Evolutionary conservation across 2,888 invertebrate genomes (phyloP), one percentile per base, ranked within the genome.

Genomic region (Silvanus unidentatus): DNA sequence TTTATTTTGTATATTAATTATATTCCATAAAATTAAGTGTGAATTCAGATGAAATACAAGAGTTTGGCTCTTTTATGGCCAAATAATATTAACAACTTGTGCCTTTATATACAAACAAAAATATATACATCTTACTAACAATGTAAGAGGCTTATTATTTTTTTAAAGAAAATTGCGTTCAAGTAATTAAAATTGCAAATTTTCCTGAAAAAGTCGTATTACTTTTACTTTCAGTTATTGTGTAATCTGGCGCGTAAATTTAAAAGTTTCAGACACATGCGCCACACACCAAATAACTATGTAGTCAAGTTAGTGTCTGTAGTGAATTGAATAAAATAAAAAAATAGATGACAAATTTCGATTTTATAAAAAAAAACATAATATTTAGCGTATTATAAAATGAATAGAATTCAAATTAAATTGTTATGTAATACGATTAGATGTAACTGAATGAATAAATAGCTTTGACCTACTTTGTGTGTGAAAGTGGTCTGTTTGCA

Each of bases 401-500:
- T 22, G 22, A 22, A 22, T 22, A 22, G 22, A 22, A 22, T 22
- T 22, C 22, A 22, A 22, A 22, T 22, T 22, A 22, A 22, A 22
- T 22, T 5, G 54, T 65, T 64, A 61, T 56, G 59, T 57, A 63
- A 64, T 47, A 43, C 48, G 49, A 52, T 59, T 58, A 60, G 56
- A 58, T 56, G 54, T 55, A 52, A 55, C 55, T 52, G 55, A 59
- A 59, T 61, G 55, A 53, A 59, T 60, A 61, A 63, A 58, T 58
- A 60, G 53, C 54, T 57, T 52, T 66, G 67, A 66, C 67, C 66
- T 64, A 66, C 60, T 64, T 66, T 37, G 55, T 52, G 50, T 52
- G 62, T 62, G 64, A 65, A 66, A 65, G 65, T 65, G 54, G 54
- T 45, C 47, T 49, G 50, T 15, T 13, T 32, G 32, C 32, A 32